phyloP scores from a whole-genome alignment of 1,140 invertebrate species.

The Amyelois transitella region DNA sequence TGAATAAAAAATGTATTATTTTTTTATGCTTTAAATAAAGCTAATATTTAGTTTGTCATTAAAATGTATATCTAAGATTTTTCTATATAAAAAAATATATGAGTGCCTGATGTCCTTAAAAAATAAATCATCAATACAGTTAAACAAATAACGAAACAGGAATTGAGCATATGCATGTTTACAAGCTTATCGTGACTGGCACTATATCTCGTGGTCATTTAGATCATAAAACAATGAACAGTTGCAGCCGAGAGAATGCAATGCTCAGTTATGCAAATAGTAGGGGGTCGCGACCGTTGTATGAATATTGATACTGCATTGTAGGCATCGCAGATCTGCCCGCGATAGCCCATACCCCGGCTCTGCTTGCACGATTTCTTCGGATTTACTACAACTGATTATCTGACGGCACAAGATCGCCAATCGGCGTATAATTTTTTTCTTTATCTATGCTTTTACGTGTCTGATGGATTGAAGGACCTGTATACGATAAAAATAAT shows the following conservation, averaged over 20 bases:
- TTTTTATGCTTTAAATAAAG: too few relatives aligned
- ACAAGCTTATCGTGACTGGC: conserved; percentile 63
- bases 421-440: neutral
- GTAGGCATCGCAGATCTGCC: conserved; percentile 63
- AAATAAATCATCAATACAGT: too few relatives aligned
- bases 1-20: too few relatives aligned
- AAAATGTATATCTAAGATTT: too few relatives aligned
- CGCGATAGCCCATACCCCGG: conserved; percentile 51
- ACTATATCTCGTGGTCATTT: conserved; percentile 66
- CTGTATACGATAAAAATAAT: too few relatives aligned
- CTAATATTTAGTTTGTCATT: too few relatives aligned
- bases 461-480: too few relatives aligned
- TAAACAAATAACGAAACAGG: conserved; percentile 12
- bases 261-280: conserved; percentile 69
- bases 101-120: too few relatives aligned
- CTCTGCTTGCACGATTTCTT: conserved; percentile 60
- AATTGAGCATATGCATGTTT: conserved; percentile 21
- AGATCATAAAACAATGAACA: conserved; percentile 72
- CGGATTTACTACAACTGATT: conserved; percentile 59
- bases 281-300: conserved; percentile 61
- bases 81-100: too few relatives aligned
- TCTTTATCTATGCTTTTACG: neutral
- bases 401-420: conserved; percentile 37
- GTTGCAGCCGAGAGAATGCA: conserved; percentile 60
- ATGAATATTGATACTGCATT: conserved; percentile 72